phyloP scores from a whole-genome alignment of 2,888 invertebrate genomes.

The Silvanus unidentatus region DNA sequence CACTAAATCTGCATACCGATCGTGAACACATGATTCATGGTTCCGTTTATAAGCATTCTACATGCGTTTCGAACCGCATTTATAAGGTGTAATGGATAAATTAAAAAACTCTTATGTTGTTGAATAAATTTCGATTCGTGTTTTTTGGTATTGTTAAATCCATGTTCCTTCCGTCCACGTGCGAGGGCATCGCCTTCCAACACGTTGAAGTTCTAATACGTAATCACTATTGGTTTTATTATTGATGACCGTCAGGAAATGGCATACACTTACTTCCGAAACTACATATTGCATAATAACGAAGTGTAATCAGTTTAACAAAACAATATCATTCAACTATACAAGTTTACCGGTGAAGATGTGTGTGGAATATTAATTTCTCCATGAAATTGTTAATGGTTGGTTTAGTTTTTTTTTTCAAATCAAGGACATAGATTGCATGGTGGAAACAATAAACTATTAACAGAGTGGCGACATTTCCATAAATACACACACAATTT shows the following conservation, averaged over 20 bases:
- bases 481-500: slow-evolving; percentile 24
- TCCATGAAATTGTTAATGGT: no score
- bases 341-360: no score
- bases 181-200: slow-evolving; percentile 34
- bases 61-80: slow-evolving; percentile 19
- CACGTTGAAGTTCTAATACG: background rate
- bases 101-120: slow-evolving; percentile 15
- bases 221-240: no score
- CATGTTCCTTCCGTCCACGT: slow-evolving; percentile 41
- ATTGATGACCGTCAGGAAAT: slow-evolving; percentile 33
- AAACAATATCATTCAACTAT: slow-evolving; percentile 5
- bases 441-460: slow-evolving; percentile 21
- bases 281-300: slow-evolving; percentile 37
- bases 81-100: slow-evolving; percentile 34
- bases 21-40: slow-evolving; percentile 29
- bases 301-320: background rate
- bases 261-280: slow-evolving; percentile 39
- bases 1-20: slow-evolving; percentile 45
- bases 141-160: no score
- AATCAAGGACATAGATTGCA: slow-evolving; percentile 14
- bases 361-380: no score
- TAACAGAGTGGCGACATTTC: slow-evolving; percentile 22
- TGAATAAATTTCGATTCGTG: no score
- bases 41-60: slow-evolving; percentile 15
- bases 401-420: background rate